phyloP scores from a whole-genome alignment of 2,797 vertebrate species.

The Neoniphon sammara region DNA sequence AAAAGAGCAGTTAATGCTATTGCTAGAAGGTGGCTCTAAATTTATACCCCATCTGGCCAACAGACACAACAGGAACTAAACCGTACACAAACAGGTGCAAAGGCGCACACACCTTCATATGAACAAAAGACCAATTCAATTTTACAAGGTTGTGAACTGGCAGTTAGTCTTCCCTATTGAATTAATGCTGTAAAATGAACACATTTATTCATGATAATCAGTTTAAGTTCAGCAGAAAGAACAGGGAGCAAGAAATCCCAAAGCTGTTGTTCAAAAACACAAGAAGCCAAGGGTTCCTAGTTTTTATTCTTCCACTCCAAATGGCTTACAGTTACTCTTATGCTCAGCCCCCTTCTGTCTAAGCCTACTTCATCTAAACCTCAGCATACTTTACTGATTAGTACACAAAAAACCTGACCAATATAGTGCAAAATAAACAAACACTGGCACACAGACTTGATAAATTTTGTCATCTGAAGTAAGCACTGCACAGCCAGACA shows the following conservation, averaged over 20 bases:
- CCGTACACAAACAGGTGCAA: slow-evolving; percentile 13
- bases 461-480: neutral
- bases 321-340: neutral
- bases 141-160: slow-evolving; percentile 42
- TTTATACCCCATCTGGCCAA: slow-evolving; percentile 4
- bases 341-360: slow-evolving; percentile 1
- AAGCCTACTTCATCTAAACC: slow-evolving; percentile 12
- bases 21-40: neutral
- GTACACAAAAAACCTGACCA: slow-evolving; percentile 8
- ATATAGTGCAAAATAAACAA: neutral
- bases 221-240: slow-evolving; percentile 32
- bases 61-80: neutral
- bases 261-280: slow-evolving; percentile 11
- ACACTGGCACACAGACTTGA: slow-evolving; percentile 1
- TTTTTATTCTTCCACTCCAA: neutral
- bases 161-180: slow-evolving; percentile 31
- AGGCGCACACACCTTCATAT: slow-evolving; percentile 18
- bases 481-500: neutral
- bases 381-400: slow-evolving; percentile 24
- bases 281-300: slow-evolving; percentile 12
- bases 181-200: slow-evolving; percentile 43
- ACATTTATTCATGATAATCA: slow-evolving; percentile 31
- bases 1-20: slow-evolving; percentile 11
- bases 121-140: neutral
- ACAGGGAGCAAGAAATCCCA: slow-evolving; percentile 32